Percentiles rank a stretch among this genome's conserved stretches.
Evolutionary conservation across 2,113 vertebrate species (phyloP).

Genomic region (Gymnocephalus cernua): DNA sequence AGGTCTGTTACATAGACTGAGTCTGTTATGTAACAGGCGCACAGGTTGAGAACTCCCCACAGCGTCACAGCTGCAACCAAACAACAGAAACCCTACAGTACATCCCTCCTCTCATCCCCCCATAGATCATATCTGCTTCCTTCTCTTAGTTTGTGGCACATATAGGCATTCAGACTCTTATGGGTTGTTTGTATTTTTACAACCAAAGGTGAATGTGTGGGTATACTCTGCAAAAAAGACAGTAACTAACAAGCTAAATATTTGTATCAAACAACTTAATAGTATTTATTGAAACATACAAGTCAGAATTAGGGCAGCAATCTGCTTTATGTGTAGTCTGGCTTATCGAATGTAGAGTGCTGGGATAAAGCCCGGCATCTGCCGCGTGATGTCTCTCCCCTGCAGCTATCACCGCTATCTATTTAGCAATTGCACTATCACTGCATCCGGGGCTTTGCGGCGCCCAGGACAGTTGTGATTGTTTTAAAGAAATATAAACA

Average conservation of each 20-base stretch:
- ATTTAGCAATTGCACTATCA: too few species aligned
- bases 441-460: too few species aligned
- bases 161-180: background rate
- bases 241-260: background rate
- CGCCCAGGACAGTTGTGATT: too few species aligned
- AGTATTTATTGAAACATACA: background rate
- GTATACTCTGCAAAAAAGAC: background rate
- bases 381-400: too few species aligned
- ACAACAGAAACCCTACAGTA: constrained; percentile 40
- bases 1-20: constrained; percentile 69
- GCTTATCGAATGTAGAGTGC: too few species aligned
- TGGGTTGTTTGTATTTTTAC: background rate
- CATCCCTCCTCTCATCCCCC: constrained; percentile 11
- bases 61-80: constrained; percentile 51
- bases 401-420: too few species aligned
- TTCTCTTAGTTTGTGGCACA: background rate
- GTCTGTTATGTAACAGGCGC: constrained; percentile 72
- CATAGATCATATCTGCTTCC: background rate
- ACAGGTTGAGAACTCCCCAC: constrained; percentile 68
- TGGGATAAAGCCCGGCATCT: too few species aligned
- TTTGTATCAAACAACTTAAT: background rate
- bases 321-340: background rate
- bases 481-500: too few species aligned
- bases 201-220: background rate
- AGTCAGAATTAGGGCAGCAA: background rate